phyloP scores from a whole-genome alignment of 2,797 vertebrate species.

The Scarus forsteni region DNA sequence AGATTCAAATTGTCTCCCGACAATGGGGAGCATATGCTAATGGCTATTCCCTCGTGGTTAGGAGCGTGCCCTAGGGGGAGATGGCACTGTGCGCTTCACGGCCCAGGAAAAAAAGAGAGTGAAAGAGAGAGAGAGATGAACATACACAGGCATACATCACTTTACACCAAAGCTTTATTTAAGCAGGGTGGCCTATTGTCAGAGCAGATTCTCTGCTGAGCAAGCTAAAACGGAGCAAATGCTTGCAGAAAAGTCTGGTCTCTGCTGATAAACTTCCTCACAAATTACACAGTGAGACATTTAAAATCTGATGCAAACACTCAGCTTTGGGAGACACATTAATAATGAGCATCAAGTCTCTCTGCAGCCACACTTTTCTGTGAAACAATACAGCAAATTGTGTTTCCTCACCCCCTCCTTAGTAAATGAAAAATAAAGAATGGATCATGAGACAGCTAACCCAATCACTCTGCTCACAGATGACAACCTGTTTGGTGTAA shows the following conservation, averaged over 20 bases:
- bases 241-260: slow-evolving; percentile 63
- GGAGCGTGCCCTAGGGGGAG: slow-evolving; percentile 74
- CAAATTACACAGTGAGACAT: slow-evolving; percentile 71
- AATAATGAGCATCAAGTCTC: slow-evolving; percentile 55
- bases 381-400: slow-evolving; percentile 31
- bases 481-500: slow-evolving; percentile 48
- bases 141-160: slow-evolving; percentile 70
- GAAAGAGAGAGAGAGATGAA: slow-evolving; percentile 45
- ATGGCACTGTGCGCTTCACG: slow-evolving; percentile 68
- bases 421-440: slow-evolving; percentile 6
- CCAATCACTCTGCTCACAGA: slow-evolving; percentile 15
- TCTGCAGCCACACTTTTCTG: slow-evolving; percentile 25
- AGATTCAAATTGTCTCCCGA: slow-evolving; percentile 87
- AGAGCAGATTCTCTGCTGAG: slow-evolving; percentile 72
- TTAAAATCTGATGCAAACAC: slow-evolving; percentile 76
- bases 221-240: slow-evolving; percentile 73
- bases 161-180: slow-evolving; percentile 69
- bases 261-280: slow-evolving; percentile 77
- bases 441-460: slow-evolving; percentile 25
- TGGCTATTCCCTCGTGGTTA: slow-evolving; percentile 81
- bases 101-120: slow-evolving; percentile 34
- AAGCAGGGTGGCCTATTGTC: slow-evolving; percentile 70
- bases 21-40: slow-evolving; percentile 85
- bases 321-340: slow-evolving; percentile 51
- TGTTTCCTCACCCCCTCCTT: slow-evolving; percentile 4